These are phyloP conservation scores for Anniella stebbinsi DNA, from an alignment of 2,797 vertebrate species.

Conservation along the genomic window DNA sequence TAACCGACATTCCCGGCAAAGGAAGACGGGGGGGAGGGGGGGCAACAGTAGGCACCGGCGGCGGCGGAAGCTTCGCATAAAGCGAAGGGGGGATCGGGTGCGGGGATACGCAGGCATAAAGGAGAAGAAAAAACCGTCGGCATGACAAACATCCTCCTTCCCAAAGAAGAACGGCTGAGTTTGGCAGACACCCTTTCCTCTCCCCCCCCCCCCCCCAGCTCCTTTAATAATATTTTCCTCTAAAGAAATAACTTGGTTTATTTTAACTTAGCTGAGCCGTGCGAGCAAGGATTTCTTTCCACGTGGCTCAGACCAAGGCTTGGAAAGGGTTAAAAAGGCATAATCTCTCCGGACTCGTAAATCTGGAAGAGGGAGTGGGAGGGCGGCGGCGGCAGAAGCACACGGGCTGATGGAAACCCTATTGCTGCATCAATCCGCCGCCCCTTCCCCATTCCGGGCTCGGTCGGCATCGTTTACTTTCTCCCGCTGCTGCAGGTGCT, in stretches of 20 bases:
- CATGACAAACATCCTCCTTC: not conserved
- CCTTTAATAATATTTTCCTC: no score
- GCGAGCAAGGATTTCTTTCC: not conserved
- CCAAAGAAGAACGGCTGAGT: not conserved
- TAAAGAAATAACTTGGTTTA: not conserved
- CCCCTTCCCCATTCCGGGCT: conserved; percentile 14
- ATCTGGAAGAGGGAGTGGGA: not conserved
- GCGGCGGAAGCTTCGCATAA: not conserved
- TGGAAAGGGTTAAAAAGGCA: conserved; percentile 1
- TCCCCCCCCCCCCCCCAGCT: not conserved
- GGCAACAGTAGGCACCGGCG: not conserved
- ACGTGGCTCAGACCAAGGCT: not conserved
- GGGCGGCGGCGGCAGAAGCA: conserved; percentile 21
- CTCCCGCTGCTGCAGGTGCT: conserved; percentile 61
- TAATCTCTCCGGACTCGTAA: not conserved
- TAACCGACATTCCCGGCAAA: not conserved
- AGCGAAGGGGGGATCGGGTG: not conserved
- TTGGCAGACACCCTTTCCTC: no score
- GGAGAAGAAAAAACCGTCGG: not conserved
- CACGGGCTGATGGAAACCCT: conserved; percentile 34
- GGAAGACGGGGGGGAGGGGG: no score
- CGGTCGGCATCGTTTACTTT: conserved; percentile 51
- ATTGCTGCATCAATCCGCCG: conserved; percentile 31
- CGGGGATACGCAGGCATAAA: no score
- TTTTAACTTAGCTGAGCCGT: not conserved